phyloP scores from a whole-genome alignment of 2,888 invertebrate species.

The Caenorhabditis becei region DNA sequence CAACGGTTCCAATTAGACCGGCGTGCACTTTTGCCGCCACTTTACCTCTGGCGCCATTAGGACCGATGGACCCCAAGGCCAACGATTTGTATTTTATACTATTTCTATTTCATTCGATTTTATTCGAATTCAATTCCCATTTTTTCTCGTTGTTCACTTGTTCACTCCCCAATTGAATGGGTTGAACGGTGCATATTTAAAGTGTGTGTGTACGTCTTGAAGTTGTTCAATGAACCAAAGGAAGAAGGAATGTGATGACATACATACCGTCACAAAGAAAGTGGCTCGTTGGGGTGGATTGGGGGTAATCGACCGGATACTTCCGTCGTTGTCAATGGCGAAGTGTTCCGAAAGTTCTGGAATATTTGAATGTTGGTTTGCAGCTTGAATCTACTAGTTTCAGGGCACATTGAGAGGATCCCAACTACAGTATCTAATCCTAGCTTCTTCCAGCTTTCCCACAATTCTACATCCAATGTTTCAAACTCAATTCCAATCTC shows the following conservation, averaged over 20 bases:
- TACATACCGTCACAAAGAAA: constrained; percentile 69
- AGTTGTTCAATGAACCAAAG: constrained; percentile 59
- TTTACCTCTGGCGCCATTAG: constrained; percentile 37
- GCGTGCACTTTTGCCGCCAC: constrained; percentile 28
- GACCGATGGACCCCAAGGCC: constrained; percentile 36
- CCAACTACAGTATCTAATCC: no score
- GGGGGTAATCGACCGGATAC: constrained; percentile 61
- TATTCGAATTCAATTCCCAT: no score
- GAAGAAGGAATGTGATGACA: constrained; percentile 2
- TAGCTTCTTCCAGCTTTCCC: no score
- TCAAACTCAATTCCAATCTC: background rate
- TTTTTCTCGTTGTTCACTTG: background rate
- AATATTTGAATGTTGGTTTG: constrained; percentile 16
- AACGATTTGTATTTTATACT: constrained; percentile 1
- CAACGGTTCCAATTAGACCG: constrained; percentile 38
- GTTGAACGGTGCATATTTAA: constrained; percentile 31
- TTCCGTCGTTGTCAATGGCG: constrained; percentile 67
- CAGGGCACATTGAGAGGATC: no score
- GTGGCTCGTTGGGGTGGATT: constrained; percentile 70
- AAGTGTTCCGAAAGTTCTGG: constrained; percentile 71
- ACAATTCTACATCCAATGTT: no score
- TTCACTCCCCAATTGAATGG: background rate
- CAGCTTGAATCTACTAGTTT: no score
- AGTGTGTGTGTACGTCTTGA: constrained; percentile 35
- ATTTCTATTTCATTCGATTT: background rate